These are phyloP conservation scores for Erebia epiphron DNA, from an alignment of 2,888 invertebrate genomes.

Conservation along the genomic window DNA sequence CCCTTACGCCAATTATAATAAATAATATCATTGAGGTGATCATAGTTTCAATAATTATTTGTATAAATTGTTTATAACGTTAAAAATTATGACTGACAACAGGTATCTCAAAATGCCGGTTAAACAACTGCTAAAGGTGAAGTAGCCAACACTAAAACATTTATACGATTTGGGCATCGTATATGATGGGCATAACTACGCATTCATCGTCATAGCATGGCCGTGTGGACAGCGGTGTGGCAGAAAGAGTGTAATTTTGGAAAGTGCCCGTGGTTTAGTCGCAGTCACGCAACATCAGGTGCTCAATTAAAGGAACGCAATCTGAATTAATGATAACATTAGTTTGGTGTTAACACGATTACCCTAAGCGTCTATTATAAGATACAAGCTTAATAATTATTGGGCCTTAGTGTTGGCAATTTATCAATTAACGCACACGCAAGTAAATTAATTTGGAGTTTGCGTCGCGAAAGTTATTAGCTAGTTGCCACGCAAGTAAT, in stretches of 20 bases:
- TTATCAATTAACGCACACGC: slow-evolving; percentile 7
- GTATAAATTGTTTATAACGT: too few relatives aligned
- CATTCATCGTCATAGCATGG: slow-evolving; percentile 9
- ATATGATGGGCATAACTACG: slow-evolving; percentile 11
- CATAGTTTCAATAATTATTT: too few relatives aligned
- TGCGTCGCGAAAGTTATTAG: slow-evolving; percentile 6
- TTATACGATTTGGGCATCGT: slow-evolving; percentile 3
- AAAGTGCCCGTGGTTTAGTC: slow-evolving; percentile 56
- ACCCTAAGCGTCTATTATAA: slow-evolving; percentile 22
- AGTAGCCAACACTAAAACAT: neutral
- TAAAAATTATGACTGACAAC: too few relatives aligned
- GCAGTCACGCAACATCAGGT: slow-evolving; percentile 58
- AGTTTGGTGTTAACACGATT: slow-evolving; percentile 29
- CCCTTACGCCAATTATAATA: too few relatives aligned
- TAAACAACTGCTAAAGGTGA: too few relatives aligned
- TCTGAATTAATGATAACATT: slow-evolving; percentile 38
- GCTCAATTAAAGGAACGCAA: slow-evolving; percentile 54
- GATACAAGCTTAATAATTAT: slow-evolving; percentile 15
- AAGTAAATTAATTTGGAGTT: slow-evolving; percentile 10
- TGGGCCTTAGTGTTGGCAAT: neutral
- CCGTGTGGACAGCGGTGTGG: slow-evolving; percentile 32
- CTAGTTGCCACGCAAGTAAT: too few relatives aligned
- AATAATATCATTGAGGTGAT: too few relatives aligned
- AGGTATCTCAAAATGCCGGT: too few relatives aligned
- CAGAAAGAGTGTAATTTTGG: slow-evolving; percentile 60